phyloP scores from a whole-genome alignment of 2,113 vertebrate genomes.

The Halcyon malimbica region DNA sequence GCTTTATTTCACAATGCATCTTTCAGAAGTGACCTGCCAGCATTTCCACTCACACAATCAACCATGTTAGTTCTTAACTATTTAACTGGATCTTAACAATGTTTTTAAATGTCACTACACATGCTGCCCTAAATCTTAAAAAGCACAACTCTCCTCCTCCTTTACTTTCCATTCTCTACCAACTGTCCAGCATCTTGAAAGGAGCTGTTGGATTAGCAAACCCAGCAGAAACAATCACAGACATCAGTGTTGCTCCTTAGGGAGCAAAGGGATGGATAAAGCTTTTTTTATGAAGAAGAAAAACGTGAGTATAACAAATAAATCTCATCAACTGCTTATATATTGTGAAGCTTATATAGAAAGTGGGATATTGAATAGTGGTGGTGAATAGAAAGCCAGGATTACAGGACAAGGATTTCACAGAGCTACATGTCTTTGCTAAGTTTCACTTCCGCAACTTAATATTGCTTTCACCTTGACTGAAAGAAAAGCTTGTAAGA shows the following conservation, averaged over 20 bases:
- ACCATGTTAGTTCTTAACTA: not conserved
- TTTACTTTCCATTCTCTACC: not conserved
- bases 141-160: not conserved
- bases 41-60: not conserved
- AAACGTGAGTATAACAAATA: slow-evolving; percentile 58
- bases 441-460: slow-evolving; percentile 42
- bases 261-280: slow-evolving; percentile 4
- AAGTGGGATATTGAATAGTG: slow-evolving; percentile 57
- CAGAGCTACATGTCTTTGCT: slow-evolving; percentile 30
- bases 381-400: slow-evolving; percentile 55
- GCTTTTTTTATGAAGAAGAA: slow-evolving; percentile 53
- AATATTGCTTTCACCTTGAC: slow-evolving; percentile 65
- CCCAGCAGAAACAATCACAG: slow-evolving; percentile 47
- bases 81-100: slow-evolving; percentile 53
- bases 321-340: slow-evolving; percentile 59
- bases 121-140: not conserved
- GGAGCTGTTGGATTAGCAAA: slow-evolving; percentile 34
- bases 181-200: not conserved
- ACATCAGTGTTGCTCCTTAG: not conserved
- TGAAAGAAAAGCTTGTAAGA: slow-evolving; percentile 54
- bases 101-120: slow-evolving; percentile 36
- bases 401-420: slow-evolving; percentile 63
- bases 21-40: slow-evolving; percentile 8
- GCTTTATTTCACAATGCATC: slow-evolving; percentile 4
- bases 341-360: slow-evolving; percentile 48